Conservation (phyloP, 2,888 invertebrate species). For the Brachypalpus laphriformis region DNA sequence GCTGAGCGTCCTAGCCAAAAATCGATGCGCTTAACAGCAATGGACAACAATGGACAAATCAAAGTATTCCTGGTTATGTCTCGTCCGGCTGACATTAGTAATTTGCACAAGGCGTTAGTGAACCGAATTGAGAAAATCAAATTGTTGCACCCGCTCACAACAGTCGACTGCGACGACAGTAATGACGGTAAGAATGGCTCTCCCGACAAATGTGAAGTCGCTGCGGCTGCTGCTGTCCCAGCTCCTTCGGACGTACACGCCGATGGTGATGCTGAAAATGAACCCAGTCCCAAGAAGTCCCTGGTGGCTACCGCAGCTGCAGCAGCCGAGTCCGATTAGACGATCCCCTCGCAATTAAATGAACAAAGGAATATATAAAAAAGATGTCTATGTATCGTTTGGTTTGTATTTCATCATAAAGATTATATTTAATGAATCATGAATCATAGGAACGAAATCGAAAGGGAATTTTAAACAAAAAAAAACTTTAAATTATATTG, state of each 20-base stretch:
- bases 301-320: constrained; percentile 76
- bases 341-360: constrained; percentile 75
- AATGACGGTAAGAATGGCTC: constrained; percentile 76
- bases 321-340: constrained; percentile 65
- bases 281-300: constrained; percentile 81
- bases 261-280: constrained; percentile 75
- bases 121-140: constrained; percentile 84
- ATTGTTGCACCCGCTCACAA: constrained; percentile 78
- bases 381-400: constrained; percentile 60
- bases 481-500: constrained; percentile 46
- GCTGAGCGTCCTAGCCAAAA: constrained; percentile 94
- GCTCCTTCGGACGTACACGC: constrained; percentile 62
- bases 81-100: constrained; percentile 88
- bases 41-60: constrained; percentile 91
- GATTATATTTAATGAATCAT: constrained; percentile 33
- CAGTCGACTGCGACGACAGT: constrained; percentile 61
- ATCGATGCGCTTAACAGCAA: constrained; percentile 93
- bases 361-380: constrained; percentile 59
- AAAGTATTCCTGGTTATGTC: constrained; percentile 93
- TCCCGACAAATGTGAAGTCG: constrained; percentile 76
- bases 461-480: constrained; percentile 50
- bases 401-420: constrained; percentile 64
- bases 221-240: constrained; percentile 81
- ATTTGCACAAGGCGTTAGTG: constrained; percentile 86
- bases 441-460: constrained; percentile 52